Conservation (phyloP, 2,113 vertebrate genomes). For the Barbus barbus region DNA sequence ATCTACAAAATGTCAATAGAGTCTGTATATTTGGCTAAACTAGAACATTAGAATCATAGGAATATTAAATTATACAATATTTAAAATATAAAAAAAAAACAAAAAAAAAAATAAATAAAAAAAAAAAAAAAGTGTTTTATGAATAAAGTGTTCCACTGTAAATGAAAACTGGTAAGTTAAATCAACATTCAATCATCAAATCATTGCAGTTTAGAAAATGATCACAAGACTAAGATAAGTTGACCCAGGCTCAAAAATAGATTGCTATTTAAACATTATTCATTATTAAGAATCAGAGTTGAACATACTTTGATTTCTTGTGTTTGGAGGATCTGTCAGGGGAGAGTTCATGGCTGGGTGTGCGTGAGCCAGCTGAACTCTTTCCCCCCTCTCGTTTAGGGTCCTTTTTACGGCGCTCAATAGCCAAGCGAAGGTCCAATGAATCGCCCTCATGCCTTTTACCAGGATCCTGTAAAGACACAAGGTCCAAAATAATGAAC, state of each 20-base stretch:
- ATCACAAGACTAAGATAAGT: neutral
- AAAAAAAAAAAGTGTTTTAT: neutral
- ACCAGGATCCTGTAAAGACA: slow-evolving; percentile 80
- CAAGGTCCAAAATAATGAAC: neutral
- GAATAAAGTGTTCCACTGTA: neutral
- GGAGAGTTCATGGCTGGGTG: slow-evolving; percentile 92
- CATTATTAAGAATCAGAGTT: too few relatives aligned
- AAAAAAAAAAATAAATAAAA: too few relatives aligned
- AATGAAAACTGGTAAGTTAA: neutral
- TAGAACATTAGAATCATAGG: neutral
- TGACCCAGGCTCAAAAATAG: neutral
- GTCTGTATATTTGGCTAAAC: neutral
- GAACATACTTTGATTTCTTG: slow-evolving; percentile 88
- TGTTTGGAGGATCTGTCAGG: slow-evolving; percentile 92
- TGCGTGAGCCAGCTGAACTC: slow-evolving; percentile 90
- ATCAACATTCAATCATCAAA: neutral
- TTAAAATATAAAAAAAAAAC: neutral
- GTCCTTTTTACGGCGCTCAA: slow-evolving; percentile 95
- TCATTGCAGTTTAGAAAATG: neutral
- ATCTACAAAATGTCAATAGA: neutral
- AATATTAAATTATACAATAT: neutral
- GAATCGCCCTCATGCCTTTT: slow-evolving; percentile 91
- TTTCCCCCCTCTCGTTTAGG: slow-evolving; percentile 86
- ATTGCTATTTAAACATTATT: too few relatives aligned
- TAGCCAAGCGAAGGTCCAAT: slow-evolving; percentile 95